phyloP scores from a whole-genome alignment of 2,888 invertebrate genomes.

The Ectropis crepuscularia region DNA sequence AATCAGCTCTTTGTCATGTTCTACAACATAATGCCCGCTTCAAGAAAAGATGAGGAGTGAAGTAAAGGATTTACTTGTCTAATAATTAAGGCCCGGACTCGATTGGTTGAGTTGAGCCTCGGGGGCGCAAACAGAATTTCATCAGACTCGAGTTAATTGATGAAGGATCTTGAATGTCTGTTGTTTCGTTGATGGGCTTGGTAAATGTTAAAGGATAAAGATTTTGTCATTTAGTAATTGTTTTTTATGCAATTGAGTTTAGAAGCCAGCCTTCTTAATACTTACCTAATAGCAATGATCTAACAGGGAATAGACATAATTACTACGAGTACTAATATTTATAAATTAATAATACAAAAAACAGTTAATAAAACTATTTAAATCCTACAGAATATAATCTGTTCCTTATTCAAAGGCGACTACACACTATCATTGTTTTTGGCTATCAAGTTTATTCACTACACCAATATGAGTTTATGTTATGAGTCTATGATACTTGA shows the following conservation, averaged over 20 bases:
- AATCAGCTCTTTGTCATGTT: constrained; percentile 73
- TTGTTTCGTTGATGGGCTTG: constrained; percentile 9
- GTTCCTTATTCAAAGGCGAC: too few species aligned
- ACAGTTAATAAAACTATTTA: too few species aligned
- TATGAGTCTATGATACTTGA: too few species aligned
- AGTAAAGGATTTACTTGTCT: constrained; percentile 55
- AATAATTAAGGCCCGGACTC: constrained; percentile 47
- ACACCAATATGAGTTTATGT: too few species aligned
- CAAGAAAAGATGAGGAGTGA: constrained; percentile 52
- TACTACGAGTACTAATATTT: too few species aligned
- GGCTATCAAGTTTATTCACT: too few species aligned
- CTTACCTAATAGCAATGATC: too few species aligned
- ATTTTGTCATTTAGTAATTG: neutral
- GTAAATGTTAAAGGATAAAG: constrained; percentile 7
- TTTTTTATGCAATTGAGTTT: neutral
- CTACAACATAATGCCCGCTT: constrained; percentile 67
- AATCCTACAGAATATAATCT: too few species aligned
- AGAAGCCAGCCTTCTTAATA: too few species aligned
- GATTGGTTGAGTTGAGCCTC: constrained; percentile 28
- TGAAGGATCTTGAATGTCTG: constrained; percentile 22
- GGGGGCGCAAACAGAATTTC: constrained; percentile 25
- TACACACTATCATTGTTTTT: too few species aligned
- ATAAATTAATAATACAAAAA: too few species aligned
- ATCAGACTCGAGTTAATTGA: constrained; percentile 26
- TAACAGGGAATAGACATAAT: too few species aligned